Base-by-base conservation (phyloP, 2,888 invertebrate genomes). In the Scelioninae gen. 1 region DNA sequence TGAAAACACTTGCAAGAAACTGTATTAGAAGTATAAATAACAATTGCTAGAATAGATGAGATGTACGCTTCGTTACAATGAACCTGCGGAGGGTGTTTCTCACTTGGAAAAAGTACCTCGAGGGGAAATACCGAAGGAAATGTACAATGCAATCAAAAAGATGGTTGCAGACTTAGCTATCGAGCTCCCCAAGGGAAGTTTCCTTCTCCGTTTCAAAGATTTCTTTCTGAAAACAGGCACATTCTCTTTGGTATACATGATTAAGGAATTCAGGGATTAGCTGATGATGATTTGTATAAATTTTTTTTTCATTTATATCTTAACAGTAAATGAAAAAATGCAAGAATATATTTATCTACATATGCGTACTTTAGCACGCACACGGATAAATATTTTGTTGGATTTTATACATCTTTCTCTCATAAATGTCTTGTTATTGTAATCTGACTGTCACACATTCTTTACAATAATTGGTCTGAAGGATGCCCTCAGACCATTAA, bases 221-320 rank as follows among this genome's bases (percentile, higher is more conserved):
- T 49, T 7, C 23, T 63, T 49, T 11, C 32, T 63, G 8, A 16
- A 38, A 62, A 62, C 45, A 31, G 23, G 29, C 40, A 66, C 40
- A 15, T 51, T 51, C 38, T 13, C 66, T n/a, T 38, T 40, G 13
- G 51, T 53, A 53, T 51, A 40, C 53, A 40, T 53, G 53, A 40
- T 53, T 66, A 66, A 63, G 40, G 13, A 66, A 51, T 40, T 53
- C 13, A 29, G 9, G 53, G 66, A 66, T 66, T 66, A 66, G 15
- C 53, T 53, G 29, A 66, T 66, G 40, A 66, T n/a, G n/a, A n/a
- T n/a, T n/a, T n/a, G n/a, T n/a, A n/a, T n/a, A n/a, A n/a, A n/a
- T n/a, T n/a, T n/a, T n/a, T n/a, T n/a, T n/a, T n/a, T n/a, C n/a
- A n/a, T n/a, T n/a, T n/a, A n/a, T n/a, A n/a, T n/a, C n/a, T n/a